Evolutionary conservation across 1,140 invertebrate genomes (phyloP).

Genomic region (Metaphire vulgaris): DNA sequence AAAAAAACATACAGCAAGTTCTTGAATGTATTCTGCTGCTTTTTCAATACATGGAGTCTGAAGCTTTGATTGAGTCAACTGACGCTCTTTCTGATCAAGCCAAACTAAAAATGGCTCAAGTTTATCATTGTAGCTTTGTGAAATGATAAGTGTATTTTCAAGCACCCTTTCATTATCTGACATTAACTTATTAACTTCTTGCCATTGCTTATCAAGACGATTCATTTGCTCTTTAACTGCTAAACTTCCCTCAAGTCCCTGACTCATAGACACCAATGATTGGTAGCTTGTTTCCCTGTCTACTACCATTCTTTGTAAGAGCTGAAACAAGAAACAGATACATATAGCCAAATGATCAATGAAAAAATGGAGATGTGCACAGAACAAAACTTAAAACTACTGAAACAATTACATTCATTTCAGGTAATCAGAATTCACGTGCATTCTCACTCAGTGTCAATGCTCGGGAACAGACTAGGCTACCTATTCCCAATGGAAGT

Average conservation of each 20-base stretch:
- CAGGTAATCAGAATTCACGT: too few relatives aligned
- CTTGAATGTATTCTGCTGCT: background rate
- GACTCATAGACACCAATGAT: background rate
- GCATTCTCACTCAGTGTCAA: too few relatives aligned
- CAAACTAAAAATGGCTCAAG: background rate
- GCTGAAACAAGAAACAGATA: too few relatives aligned
- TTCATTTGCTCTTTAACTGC: background rate
- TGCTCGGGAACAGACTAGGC: too few relatives aligned
- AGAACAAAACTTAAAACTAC: too few relatives aligned
- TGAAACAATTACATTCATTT: too few relatives aligned
- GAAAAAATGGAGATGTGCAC: too few relatives aligned
- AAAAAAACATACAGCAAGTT: background rate
- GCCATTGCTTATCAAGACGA: background rate
- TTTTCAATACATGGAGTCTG: background rate
- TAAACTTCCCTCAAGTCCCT: background rate
- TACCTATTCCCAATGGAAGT: too few relatives aligned
- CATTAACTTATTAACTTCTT: background rate
- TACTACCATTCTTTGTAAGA: background rate
- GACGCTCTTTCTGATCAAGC: background rate
- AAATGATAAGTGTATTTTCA: background rate
- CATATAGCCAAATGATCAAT: too few relatives aligned
- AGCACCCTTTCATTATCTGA: background rate
- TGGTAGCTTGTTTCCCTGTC: background rate
- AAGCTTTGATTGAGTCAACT: background rate
- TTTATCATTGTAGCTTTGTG: background rate